Percentiles rank a stretch among this genome's conserved stretches.
Evolutionary conservation across 1,140 invertebrate species (phyloP).

Genomic region (Cyphomyrmex costatus): DNA sequence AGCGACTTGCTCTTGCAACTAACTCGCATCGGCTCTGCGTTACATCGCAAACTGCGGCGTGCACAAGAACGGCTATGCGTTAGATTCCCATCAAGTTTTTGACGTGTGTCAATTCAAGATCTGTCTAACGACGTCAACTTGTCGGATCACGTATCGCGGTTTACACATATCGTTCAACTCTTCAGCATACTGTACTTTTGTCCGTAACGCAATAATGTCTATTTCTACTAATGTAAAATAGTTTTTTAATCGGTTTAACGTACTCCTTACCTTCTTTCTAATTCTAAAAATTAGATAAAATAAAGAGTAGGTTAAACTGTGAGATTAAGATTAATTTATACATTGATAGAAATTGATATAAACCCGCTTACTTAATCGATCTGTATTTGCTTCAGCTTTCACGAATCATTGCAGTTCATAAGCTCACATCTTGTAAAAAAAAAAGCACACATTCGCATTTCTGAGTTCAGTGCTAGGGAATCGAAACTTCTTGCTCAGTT

Average conservation of each 20-base stretch:
- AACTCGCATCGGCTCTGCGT: slow-evolving; percentile 42
- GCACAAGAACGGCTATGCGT: slow-evolving; percentile 31
- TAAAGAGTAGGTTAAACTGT: too few relatives aligned
- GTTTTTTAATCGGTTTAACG: too few relatives aligned
- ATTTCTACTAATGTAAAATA: too few relatives aligned
- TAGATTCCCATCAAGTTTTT: background rate
- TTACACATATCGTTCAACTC: background rate
- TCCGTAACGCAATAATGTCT: slow-evolving; percentile 30
- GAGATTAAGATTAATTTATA: too few relatives aligned
- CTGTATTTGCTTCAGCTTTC: slow-evolving; percentile 45
- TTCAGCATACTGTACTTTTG: background rate
- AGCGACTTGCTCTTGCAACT: slow-evolving; percentile 9
- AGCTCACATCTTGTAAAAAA: slow-evolving; percentile 34
- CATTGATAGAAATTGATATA: too few relatives aligned
- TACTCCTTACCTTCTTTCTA: too few relatives aligned
- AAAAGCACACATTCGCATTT: slow-evolving; percentile 3
- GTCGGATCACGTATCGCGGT: background rate
- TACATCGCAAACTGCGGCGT: slow-evolving; percentile 42
- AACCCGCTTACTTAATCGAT: slow-evolving; percentile 17
- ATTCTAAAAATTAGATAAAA: too few relatives aligned
- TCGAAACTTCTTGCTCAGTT: slow-evolving; percentile 14
- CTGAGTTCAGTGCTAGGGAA: background rate
- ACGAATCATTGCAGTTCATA: slow-evolving; percentile 40
- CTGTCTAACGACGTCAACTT: slow-evolving; percentile 13
- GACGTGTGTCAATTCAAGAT: background rate